A percentile compares a stretch with the other conserved stretches of the same genome.
Conservation (phyloP, 2,888 invertebrate species). For the Diplolepis rosae region DNA sequence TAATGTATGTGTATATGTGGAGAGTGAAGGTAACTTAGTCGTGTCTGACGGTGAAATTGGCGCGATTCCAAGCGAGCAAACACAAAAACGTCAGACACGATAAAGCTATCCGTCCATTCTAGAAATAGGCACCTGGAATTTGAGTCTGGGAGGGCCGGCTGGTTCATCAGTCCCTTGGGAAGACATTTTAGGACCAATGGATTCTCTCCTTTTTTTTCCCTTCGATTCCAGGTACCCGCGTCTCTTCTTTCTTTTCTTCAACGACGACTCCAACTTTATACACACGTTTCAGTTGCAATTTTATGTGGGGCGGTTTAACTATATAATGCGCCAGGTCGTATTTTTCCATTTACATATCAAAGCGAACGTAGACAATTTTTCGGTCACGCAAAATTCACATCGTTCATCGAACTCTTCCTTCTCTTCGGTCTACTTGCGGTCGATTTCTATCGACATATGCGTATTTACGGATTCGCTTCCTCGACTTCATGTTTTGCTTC, state of each 20-base stretch:
- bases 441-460: constrained; percentile 14
- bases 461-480: constrained; percentile 23
- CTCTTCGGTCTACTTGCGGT: background rate
- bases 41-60: constrained; percentile 28
- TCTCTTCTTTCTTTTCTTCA: background rate
- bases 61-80: constrained; percentile 29
- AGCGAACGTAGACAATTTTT: constrained; percentile 8
- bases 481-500: constrained; percentile 21
- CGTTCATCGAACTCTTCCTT: constrained; percentile 2
- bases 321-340: background rate
- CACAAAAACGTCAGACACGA: constrained; percentile 31
- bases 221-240: background rate
- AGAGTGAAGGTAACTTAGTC: background rate
- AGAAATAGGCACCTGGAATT: constrained; percentile 32
- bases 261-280: background rate
- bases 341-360: constrained; percentile 6
- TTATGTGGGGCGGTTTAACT: background rate
- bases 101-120: constrained; percentile 30
- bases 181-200: constrained; percentile 19
- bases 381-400: background rate
- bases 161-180: constrained; percentile 21
- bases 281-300: background rate
- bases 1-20: constrained; percentile 15
- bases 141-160: constrained; percentile 11
- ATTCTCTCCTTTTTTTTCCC: background rate